Evolutionary conservation across 2,888 invertebrate genomes (phyloP), one percentile per base, ranked within the genome.

Genomic region (Watsonalla binaria): DNA sequence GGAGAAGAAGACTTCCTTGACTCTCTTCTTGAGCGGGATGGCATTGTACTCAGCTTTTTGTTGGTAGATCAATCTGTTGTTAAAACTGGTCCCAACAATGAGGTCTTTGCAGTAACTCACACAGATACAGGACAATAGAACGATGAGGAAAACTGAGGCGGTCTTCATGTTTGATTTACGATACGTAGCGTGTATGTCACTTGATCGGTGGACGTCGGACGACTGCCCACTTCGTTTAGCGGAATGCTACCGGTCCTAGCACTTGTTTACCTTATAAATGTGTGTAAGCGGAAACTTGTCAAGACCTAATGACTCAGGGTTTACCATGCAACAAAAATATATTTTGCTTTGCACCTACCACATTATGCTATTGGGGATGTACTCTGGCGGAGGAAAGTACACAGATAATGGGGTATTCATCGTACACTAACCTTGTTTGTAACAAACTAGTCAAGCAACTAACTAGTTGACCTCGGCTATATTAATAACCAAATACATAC

Each of bases 11-110:
- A 83, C 82, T 66, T 90, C 90, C 63, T 90, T 90, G 53, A 88
- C 88, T 60, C 90, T 78, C 62, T 90, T 90, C 68, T 89, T 90
- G 6, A 90, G 68, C 5, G 88, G 90, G 57, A 90, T 84, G 5
- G 86, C 70, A 65, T 79, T 86, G 66, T 88, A 90, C 54, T 88
- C 90, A 1, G 85, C 85, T 61, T 90, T 90, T 59, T 88, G 68
- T 60, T 89, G 88, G 76, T 78, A 81, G 14, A 86, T 42, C 54
- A 90, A 70, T 61, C 88, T 76, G 59, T 80, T 79, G 66, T 90
- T 90, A 63, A 80, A 90, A 70, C 87, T 89, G 8, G 86, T 81
- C 46, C 90, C 90, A 33, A 89, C 84, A 52, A 90, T 90, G 45
- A 90, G 74, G 61, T 90, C 90, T 62, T 88, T 87, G 62, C 82